Conservation (phyloP, 2,888 invertebrate species). For the Cactoblastis cactorum region DNA sequence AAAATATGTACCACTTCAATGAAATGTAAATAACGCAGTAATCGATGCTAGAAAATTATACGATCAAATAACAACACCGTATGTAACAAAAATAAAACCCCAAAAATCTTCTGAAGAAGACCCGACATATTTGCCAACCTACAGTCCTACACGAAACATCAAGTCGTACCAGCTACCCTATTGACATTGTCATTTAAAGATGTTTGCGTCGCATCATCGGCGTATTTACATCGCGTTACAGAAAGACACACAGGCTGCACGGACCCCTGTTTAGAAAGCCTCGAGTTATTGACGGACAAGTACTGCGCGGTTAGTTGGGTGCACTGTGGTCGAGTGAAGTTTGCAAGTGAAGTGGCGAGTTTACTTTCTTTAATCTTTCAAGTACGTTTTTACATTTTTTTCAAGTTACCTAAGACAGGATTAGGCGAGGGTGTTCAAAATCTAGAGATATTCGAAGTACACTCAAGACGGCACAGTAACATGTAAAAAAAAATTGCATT, state of each 20-base stretch:
- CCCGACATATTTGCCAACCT: neutral
- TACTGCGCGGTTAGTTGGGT: neutral
- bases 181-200: conserved; percentile 14
- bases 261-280: neutral
- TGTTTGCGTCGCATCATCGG: conserved; percentile 17
- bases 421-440: too few relatives aligned
- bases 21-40: too few relatives aligned
- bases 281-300: conserved; percentile 6
- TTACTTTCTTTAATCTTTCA: neutral
- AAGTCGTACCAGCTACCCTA: neutral
- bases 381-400: too few relatives aligned
- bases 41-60: too few relatives aligned
- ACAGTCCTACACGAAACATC: neutral
- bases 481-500: too few relatives aligned
- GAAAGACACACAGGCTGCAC: conserved; percentile 14
- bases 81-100: too few relatives aligned
- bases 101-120: too few relatives aligned
- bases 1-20: too few relatives aligned
- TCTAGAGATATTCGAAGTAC: too few relatives aligned
- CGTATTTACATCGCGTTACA: conserved; percentile 7
- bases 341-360: neutral
- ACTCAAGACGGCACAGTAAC: too few relatives aligned
- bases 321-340: neutral
- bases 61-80: too few relatives aligned
- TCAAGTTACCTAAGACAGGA: too few relatives aligned